A percentile compares a stretch with the other conserved stretches of the same genome.
These are phyloP conservation scores for Epirrita christyi DNA, from an alignment of 2,888 invertebrate genomes.

Conservation along the genomic window DNA sequence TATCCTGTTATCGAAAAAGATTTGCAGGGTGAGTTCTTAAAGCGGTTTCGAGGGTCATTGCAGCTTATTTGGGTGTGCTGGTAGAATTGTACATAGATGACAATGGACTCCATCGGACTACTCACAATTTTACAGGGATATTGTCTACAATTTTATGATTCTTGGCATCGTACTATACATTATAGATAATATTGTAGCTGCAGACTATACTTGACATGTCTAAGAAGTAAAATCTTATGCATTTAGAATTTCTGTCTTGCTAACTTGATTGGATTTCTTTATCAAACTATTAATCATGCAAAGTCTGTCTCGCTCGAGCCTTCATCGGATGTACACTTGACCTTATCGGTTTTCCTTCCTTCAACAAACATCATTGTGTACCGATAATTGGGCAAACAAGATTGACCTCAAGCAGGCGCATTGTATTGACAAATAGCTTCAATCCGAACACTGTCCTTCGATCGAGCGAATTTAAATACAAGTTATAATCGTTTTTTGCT, in stretches of 20 bases:
- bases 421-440: constrained; percentile 44
- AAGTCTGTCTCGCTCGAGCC: constrained; percentile 12
- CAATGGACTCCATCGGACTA: no score
- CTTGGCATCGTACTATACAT: no score
- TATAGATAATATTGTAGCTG: no score
- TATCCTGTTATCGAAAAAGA: no score
- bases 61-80: no score
- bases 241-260: neutral
- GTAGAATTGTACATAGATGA: neutral
- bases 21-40: no score
- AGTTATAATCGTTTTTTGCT: constrained; percentile 6
- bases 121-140: no score
- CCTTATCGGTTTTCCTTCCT: constrained; percentile 40
- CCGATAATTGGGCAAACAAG: constrained; percentile 46
- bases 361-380: constrained; percentile 30
- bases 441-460: constrained; percentile 33
- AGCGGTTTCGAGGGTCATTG: no score
- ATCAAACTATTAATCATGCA: constrained; percentile 1
- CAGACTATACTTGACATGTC: no score
- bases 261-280: neutral
- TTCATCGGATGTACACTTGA: constrained; percentile 32
- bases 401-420: constrained; percentile 38
- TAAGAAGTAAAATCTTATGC: no score
- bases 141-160: no score
- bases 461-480: constrained; percentile 29